Conservation (phyloP, 2,113 vertebrate species). For the Holacanthus passer region DNA sequence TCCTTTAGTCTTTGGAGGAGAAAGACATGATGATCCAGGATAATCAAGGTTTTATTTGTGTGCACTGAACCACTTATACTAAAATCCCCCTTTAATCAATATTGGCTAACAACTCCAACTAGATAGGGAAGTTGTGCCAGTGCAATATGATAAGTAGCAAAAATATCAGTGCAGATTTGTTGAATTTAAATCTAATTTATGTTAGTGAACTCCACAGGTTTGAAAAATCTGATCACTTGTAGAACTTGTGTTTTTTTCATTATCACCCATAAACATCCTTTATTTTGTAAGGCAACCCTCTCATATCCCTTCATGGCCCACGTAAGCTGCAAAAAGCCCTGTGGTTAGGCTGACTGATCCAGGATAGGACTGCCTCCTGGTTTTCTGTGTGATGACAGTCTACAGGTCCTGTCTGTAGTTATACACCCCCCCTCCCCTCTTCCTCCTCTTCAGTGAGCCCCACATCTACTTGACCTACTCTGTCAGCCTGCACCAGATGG, state of each 20-base stretch:
- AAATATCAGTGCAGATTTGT: background rate
- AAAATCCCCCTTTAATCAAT: background rate
- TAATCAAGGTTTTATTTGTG: slow-evolving; percentile 38
- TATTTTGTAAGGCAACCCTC: slow-evolving; percentile 17
- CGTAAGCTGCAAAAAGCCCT: slow-evolving; percentile 44
- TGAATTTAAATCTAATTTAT: background rate
- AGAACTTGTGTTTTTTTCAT: background rate
- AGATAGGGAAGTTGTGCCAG: background rate
- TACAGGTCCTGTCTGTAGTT: slow-evolving; percentile 76
- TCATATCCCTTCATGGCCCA: slow-evolving; percentile 23
- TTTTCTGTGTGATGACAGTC: slow-evolving; percentile 75
- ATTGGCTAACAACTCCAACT: background rate
- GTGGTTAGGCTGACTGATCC: slow-evolving; percentile 65
- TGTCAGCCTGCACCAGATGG: slow-evolving; percentile 81
- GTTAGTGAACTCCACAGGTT: background rate
- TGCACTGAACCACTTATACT: slow-evolving; percentile 28
- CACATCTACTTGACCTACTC: slow-evolving; percentile 66
- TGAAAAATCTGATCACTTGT: background rate
- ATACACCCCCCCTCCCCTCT: too few species aligned
- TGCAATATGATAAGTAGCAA: background rate
- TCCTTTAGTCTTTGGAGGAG: slow-evolving; percentile 36
- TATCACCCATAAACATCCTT: background rate
- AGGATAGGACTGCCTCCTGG: slow-evolving; percentile 62
- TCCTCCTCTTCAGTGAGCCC: background rate
- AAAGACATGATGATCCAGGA: slow-evolving; percentile 45